These are phyloP conservation scores for Danio aesculapii DNA, from an alignment of 2,797 vertebrate genomes.

Conservation along the genomic window DNA sequence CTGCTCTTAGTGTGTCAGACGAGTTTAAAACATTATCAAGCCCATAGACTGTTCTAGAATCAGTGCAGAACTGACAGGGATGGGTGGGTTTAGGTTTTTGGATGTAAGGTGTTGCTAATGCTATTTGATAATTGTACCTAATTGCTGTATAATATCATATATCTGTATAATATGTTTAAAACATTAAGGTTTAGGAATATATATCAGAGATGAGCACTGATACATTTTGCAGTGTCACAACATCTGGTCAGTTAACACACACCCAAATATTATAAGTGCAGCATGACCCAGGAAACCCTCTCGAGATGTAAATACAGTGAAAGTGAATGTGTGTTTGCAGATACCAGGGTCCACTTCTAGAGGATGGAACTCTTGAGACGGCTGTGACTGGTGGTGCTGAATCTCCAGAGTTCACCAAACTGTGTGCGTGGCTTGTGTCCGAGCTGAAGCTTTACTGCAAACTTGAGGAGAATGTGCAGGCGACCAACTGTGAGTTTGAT, in stretches of 20 bases:
- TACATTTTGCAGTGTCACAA: not conserved
- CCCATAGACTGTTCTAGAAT: constrained; percentile 10
- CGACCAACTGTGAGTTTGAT: constrained; percentile 91
- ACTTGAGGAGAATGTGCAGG: constrained; percentile 95
- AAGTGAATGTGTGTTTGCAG: constrained; percentile 69
- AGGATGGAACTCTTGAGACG: constrained; percentile 88
- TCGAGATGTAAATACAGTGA: constrained; percentile 9
- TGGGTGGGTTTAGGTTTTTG: not conserved
- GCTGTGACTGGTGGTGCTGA: constrained; percentile 85
- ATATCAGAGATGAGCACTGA: not conserved
- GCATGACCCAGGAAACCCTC: not conserved
- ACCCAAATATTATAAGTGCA: not conserved
- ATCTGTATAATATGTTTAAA: not conserved
- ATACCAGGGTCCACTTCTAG: constrained; percentile 94
- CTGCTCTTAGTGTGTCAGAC: not conserved
- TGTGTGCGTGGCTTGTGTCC: constrained; percentile 93
- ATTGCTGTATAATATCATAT: not conserved
- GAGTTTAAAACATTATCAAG: not conserved
- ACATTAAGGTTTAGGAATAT: too few species aligned
- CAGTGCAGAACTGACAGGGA: not conserved
- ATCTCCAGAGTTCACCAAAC: constrained; percentile 95
- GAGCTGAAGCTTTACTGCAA: constrained; percentile 91
- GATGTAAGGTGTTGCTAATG: not conserved
- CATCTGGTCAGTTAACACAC: not conserved
- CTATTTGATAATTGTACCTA: not conserved